Conservation (phyloP, 2,888 invertebrate genomes). For the Thera obeliscata region DNA sequence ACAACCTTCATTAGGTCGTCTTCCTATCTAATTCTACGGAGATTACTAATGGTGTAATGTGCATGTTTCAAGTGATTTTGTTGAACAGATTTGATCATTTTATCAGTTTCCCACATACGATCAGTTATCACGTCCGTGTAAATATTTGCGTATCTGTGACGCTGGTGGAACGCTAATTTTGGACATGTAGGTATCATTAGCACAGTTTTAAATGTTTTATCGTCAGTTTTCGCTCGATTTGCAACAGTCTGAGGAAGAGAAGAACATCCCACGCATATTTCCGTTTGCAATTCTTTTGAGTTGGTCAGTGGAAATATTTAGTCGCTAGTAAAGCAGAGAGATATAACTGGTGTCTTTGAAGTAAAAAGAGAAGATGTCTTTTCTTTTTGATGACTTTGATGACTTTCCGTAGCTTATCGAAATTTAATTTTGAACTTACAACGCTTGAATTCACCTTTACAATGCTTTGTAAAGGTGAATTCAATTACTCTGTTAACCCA, state of each 20-base stretch:
- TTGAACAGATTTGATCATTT: slow-evolving; percentile 21
- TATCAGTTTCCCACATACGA: slow-evolving; percentile 43
- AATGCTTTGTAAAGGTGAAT: no score
- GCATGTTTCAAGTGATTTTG: not conserved
- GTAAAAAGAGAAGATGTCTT: no score
- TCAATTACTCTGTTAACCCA: not conserved
- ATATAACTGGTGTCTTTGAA: no score
- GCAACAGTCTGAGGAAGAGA: slow-evolving; percentile 3
- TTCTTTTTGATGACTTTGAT: no score
- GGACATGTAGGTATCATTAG: slow-evolving; percentile 44
- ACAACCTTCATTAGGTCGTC: no score
- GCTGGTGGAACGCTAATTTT: slow-evolving; percentile 47
- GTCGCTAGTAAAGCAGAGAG: no score
- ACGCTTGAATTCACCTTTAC: no score
- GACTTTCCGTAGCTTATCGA: no score
- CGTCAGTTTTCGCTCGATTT: slow-evolving; percentile 20
- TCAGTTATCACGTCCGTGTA: slow-evolving; percentile 49
- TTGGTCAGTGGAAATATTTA: not conserved
- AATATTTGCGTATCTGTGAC: slow-evolving; percentile 46
- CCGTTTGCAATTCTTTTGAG: not conserved
- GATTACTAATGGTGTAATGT: not conserved
- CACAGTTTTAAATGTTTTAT: slow-evolving; percentile 42
- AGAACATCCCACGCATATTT: slow-evolving; percentile 11
- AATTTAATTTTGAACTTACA: no score
- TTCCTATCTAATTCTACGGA: no score